These are phyloP conservation scores for Sinocyclocheilus grahami DNA, from an alignment of 2,113 vertebrate species.

Conservation along the genomic window DNA sequence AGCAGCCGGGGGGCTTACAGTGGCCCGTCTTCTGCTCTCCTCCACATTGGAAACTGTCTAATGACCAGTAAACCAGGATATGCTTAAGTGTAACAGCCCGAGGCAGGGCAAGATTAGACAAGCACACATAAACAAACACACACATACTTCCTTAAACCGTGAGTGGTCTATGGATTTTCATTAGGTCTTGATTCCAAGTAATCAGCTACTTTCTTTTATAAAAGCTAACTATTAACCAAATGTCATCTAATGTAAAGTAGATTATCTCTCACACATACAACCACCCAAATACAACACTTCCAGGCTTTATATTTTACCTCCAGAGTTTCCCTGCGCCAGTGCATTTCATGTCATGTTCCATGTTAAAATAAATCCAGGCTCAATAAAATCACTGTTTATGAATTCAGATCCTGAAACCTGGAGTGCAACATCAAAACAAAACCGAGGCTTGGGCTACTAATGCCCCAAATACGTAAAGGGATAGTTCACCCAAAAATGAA, in stretches of 20 bases:
- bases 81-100: slow-evolving; percentile 11
- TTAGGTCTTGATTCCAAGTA: background rate
- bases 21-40: background rate
- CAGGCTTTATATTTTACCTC: too few relatives aligned
- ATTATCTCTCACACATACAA: background rate
- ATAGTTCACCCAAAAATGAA: too few relatives aligned
- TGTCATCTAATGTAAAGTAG: background rate
- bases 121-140: background rate
- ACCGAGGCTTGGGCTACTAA: too few relatives aligned
- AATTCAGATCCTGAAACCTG: too few relatives aligned
- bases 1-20: background rate
- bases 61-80: slow-evolving; percentile 36
- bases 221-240: background rate
- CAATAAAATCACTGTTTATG: too few relatives aligned
- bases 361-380: too few relatives aligned
- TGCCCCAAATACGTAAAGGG: too few relatives aligned
- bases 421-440: too few relatives aligned
- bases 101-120: slow-evolving; percentile 2
- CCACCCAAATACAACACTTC: too few relatives aligned
- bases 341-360: too few relatives aligned
- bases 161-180: background rate
- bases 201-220: background rate
- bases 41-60: background rate
- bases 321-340: too few relatives aligned
- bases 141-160: background rate